phyloP scores from a whole-genome alignment of 2,797 vertebrate species.

The Siniperca obscura region DNA sequence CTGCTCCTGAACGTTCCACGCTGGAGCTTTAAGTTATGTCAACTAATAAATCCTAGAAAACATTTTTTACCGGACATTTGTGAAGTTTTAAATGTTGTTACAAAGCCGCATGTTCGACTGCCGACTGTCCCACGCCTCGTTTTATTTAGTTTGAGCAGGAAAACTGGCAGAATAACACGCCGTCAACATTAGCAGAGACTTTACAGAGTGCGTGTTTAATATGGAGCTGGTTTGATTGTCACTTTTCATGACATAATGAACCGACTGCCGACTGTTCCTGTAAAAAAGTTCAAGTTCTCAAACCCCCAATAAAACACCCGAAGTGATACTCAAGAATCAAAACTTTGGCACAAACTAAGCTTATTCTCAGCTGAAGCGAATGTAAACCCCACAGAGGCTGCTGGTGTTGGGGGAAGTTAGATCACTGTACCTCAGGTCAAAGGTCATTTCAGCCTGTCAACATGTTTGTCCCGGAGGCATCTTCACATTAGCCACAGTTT shows the following conservation, averaged over 20 bases:
- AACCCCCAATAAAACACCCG: background rate
- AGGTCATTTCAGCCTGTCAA: conserved; percentile 23
- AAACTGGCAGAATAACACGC: too few species aligned
- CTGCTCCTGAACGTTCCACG: too few species aligned
- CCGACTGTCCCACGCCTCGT: too few species aligned
- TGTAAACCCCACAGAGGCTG: background rate
- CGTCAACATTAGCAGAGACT: too few species aligned
- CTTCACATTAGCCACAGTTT: conserved; percentile 2
- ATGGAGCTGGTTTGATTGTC: background rate
- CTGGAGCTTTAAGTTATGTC: too few species aligned
- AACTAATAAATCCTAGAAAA: too few species aligned
- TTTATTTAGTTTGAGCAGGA: too few species aligned
- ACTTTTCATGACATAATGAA: background rate
- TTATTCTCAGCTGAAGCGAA: background rate
- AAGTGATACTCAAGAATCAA: background rate
- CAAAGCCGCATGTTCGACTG: too few species aligned
- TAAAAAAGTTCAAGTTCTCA: background rate
- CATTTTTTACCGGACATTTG: too few species aligned
- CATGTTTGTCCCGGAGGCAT: conserved; percentile 22
- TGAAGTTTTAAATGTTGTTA: too few species aligned
- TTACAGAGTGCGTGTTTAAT: too few species aligned
- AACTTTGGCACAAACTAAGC: background rate
- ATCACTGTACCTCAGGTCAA: conserved; percentile 19
- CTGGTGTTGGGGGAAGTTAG: background rate
- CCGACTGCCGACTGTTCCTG: too few species aligned